Base-by-base conservation (phyloP, 2,113 vertebrate species). In the Columba livia region DNA sequence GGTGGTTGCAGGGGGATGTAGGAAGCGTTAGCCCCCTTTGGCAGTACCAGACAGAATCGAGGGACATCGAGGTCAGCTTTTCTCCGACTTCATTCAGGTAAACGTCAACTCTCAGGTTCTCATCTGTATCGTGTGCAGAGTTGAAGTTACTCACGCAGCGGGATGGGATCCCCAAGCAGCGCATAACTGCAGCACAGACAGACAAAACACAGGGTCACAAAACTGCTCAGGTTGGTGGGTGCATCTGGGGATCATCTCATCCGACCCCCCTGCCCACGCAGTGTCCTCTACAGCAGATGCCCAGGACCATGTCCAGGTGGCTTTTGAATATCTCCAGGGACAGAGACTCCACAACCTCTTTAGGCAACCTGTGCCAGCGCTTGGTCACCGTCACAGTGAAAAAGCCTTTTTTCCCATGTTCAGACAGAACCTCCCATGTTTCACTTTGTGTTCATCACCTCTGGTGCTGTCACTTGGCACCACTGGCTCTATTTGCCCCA, bases 81-180 rank as follows among this genome's bases (percentile, higher is more conserved):
- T 97, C 90, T 71, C 97, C 97, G 0, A 2, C 56, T 14, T 97
- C 93, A 0, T 97, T 96, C 66, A 98, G 13, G 78, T 96, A 97
- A 25, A 97, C 1, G 9, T 98, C 98, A 26, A 97, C 89, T 8
- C 16, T 97, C 58, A 98, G 97, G 88, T 98, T 98, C 29, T 88
- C 96, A 3, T 98, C 96, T 0, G 97, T 98, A 9, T 98, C 98
- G 0, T 98, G 98, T 7, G 98, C 98, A 0, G 98, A 97, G 19
- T 97, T 47, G 12, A 97, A 98, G 88, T 96, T 98, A 6, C 96
- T 98, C 56, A 98, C 94, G 0, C 97, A 97, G 42, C 97, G 96
- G 61, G 57, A 88, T 1, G 98, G 98, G 61, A 98, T 96, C 23
- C 98, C 98, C 90, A 98, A 6, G 25, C 98, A 97, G 20, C 98